Base-by-base conservation (phyloP, 2,888 invertebrate species). In the Mycogona germanica region DNA sequence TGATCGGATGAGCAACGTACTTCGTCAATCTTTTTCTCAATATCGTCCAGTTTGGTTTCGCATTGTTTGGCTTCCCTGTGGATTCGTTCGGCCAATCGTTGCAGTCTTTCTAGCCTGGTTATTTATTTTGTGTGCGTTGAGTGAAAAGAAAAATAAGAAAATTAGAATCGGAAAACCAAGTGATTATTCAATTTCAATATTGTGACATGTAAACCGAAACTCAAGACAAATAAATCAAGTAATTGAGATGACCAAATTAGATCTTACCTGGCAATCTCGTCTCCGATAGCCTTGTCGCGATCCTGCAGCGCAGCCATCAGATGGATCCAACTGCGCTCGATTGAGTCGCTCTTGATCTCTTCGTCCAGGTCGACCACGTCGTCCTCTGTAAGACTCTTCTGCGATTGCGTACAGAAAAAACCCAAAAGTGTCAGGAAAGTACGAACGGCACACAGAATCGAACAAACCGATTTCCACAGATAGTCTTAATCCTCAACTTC, bases 61-160 rank as follows among this genome's bases (percentile, higher is more conserved):
- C 87, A 85, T 66, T 87, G 83, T 69, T 92, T 92, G 66, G 91
- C 87, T 72, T 95, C 93, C 62, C 87, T 66, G 60, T 75, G 74
- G 14, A 93, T 79, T 71, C 95, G 95, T 71, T 96, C 95, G 14
- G 93, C 93, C 51, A 95, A 75, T 61, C 92, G 79, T 70, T 95
- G 92, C 65, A 95, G 74, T 61, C 91, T 79, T 71, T 96, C 95
- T 64, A 93, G 76, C 60, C 78, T 77, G 56, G n/a, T n/a, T n/a
- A n/a, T n/a, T n/a, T n/a, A n/a, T 50, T 19, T 12, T 12, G n/a
- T 28, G 5, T 50, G 12, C 7, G 56, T 9, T 58, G 55, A 46
- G 48, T 26, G 41, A 40, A 45, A 28, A 35, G 55, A 48, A 37
- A 14, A 55, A 66, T 37, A 21, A 21, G 9, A 40, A 46, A 56